These are phyloP conservation scores for Scaptomyza montana DNA, from an alignment of 1,140 invertebrate genomes.

Conservation along the genomic window DNA sequence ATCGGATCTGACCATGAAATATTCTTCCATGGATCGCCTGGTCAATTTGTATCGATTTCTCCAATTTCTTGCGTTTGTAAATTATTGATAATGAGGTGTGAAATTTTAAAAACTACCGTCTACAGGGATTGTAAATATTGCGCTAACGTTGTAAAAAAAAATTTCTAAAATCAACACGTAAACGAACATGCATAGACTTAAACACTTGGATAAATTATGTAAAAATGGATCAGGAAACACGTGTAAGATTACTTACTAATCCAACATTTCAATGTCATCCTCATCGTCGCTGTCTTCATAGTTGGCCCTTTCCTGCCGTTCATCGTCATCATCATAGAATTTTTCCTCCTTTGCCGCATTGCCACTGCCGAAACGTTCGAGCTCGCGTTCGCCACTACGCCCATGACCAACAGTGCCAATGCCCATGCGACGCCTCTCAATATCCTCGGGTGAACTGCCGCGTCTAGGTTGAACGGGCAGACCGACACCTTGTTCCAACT, in stretches of 20 bases:
- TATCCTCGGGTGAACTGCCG: not conserved
- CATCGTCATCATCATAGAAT: constrained; percentile 58
- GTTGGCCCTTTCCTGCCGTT: constrained; percentile 13
- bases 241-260: constrained; percentile 64
- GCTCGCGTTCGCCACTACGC: constrained; percentile 36
- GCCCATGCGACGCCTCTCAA: not conserved
- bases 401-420: not conserved
- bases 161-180: no score
- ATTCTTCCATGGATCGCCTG: no score
- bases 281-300: constrained; percentile 58
- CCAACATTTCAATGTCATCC: constrained; percentile 76
- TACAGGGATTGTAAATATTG: no score
- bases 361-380: constrained; percentile 48
- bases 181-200: no score
- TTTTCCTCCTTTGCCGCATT: constrained; percentile 38
- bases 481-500: constrained; percentile 73
- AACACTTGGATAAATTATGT: no score
- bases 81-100: no score
- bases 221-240: no score
- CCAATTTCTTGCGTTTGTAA: no score
- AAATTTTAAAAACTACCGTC: no score
- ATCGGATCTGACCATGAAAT: no score
- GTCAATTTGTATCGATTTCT: no score
- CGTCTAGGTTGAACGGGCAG: constrained; percentile 65
- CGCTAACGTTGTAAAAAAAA: no score